These are phyloP conservation scores for Epirrhoe alternata DNA, from an alignment of 2,888 invertebrate species.

Conservation along the genomic window DNA sequence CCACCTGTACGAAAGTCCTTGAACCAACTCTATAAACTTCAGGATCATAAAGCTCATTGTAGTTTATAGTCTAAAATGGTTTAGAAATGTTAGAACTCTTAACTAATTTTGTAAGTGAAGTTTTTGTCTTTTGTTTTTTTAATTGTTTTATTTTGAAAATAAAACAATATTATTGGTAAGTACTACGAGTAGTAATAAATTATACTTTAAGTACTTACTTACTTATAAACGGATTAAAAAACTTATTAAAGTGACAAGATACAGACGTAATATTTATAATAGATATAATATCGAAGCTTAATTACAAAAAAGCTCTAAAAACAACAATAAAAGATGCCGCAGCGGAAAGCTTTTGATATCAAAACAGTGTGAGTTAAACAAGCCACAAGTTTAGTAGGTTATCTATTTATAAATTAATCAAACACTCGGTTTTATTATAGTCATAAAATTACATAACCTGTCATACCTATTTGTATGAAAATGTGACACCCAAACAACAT, in stretches of 20 bases:
- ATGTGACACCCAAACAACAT: constrained; percentile 58
- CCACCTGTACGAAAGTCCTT: constrained; percentile 34
- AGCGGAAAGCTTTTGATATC: constrained; percentile 6
- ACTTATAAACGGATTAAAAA: too few relatives aligned
- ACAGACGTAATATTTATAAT: too few relatives aligned
- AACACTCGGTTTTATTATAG: constrained; percentile 60
- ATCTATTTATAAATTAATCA: constrained; percentile 61
- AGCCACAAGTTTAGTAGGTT: constrained; percentile 15
- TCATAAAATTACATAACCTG: constrained; percentile 61
- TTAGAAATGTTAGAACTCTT: not conserved
- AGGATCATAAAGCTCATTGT: constrained; percentile 16
- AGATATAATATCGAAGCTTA: too few relatives aligned
- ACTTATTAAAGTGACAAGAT: too few relatives aligned
- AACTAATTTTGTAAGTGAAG: too few relatives aligned
- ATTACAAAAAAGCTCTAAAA: constrained; percentile 1
- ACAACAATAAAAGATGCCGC: constrained; percentile 1
- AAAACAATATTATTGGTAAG: too few relatives aligned
- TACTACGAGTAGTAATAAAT: too few relatives aligned
- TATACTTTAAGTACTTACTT: not conserved
- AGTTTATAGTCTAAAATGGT: not conserved
- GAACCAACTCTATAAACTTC: constrained; percentile 22
- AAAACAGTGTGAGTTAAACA: constrained; percentile 20
- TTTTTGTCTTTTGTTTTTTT: too few relatives aligned
- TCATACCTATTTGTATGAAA: constrained; percentile 59
- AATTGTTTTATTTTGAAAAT: not conserved